A percentile compares a stretch with the other conserved stretches of the same genome.
These are phyloP conservation scores for Galerucella pusilla DNA, from an alignment of 2,888 invertebrate species.

Conservation along the genomic window DNA sequence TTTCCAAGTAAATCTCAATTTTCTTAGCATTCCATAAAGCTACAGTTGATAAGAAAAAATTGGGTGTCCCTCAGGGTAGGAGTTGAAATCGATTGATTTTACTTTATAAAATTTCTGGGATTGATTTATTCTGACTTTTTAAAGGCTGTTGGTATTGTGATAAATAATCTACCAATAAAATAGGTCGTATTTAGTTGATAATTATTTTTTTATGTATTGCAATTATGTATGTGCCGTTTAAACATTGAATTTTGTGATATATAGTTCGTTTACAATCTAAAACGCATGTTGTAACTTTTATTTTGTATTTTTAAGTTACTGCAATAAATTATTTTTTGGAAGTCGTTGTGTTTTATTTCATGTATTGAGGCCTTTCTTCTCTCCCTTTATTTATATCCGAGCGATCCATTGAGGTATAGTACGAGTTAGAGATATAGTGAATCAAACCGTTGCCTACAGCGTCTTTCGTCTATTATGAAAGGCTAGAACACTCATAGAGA, in stretches of 20 bases:
- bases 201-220: slow-evolving; percentile 17
- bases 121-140: slow-evolving; percentile 30
- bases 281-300: not conserved
- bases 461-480: no score
- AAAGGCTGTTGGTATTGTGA: slow-evolving; percentile 50
- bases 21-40: no score
- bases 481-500: no score
- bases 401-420: no score
- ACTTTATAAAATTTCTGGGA: not conserved
- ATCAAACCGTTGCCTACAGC: no score
- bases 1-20: no score
- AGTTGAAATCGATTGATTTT: slow-evolving; percentile 8
- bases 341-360: not conserved
- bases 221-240: slow-evolving; percentile 18
- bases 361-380: no score
- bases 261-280: slow-evolving; percentile 15
- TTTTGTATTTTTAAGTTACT: slow-evolving; percentile 26
- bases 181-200: slow-evolving; percentile 32
- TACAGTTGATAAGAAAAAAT: no score
- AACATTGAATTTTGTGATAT: slow-evolving; percentile 26
- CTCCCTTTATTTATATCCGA: not conserved
- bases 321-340: slow-evolving; percentile 33
- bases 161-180: slow-evolving; percentile 43
- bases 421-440: no score
- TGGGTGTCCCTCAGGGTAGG: no score